These are phyloP conservation scores for Macrosoma leucophasiata DNA, from an alignment of 2,888 invertebrate species.

Conservation along the genomic window DNA sequence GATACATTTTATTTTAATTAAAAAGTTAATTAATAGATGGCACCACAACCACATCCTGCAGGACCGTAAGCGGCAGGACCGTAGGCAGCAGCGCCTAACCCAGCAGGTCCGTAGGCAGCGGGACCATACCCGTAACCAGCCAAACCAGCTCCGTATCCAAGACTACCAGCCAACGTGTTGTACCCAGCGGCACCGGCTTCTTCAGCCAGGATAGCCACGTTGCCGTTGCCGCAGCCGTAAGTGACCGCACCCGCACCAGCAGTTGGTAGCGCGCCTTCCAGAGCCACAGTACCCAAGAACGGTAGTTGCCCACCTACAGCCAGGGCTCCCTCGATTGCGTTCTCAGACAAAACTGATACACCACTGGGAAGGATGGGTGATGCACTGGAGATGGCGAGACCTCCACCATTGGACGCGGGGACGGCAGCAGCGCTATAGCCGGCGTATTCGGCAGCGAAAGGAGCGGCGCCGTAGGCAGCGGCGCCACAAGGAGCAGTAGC, in stretches of 20 bases:
- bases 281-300: slow-evolving; percentile 29
- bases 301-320: slow-evolving; percentile 27
- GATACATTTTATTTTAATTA: too few relatives aligned
- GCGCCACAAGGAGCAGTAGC: slow-evolving; percentile 9
- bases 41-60: too few relatives aligned
- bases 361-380: slow-evolving; percentile 29
- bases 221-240: slow-evolving; percentile 30
- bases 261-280: slow-evolving; percentile 29
- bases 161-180: not conserved
- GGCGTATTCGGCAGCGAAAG: slow-evolving; percentile 10
- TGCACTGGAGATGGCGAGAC: slow-evolving; percentile 30
- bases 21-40: slow-evolving; percentile 2
- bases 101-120: too few relatives aligned
- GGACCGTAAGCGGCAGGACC: too few relatives aligned
- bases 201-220: slow-evolving; percentile 23
- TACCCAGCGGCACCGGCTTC: slow-evolving; percentile 17
- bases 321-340: slow-evolving; percentile 31
- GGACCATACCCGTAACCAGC: slow-evolving; percentile 15
- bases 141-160: slow-evolving; percentile 12
- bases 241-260: slow-evolving; percentile 29
- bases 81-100: too few relatives aligned
- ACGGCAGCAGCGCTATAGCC: slow-evolving; percentile 13
- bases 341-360: slow-evolving; percentile 30
- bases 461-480: slow-evolving; percentile 6
- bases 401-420: slow-evolving; percentile 23